Conservation (phyloP, 2,888 invertebrate species). For the Eudemis profundana region DNA sequence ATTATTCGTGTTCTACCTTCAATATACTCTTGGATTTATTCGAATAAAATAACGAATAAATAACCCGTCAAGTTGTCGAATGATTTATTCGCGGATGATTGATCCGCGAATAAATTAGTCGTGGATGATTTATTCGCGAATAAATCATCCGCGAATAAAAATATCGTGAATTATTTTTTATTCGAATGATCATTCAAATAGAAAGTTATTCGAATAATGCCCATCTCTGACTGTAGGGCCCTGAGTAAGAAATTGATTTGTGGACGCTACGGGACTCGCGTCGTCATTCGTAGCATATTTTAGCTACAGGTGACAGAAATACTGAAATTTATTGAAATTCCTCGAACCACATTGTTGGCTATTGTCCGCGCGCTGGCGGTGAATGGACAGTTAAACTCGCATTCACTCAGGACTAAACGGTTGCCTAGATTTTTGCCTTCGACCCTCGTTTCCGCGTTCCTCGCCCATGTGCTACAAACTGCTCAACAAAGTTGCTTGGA, state of each 20-base stretch:
- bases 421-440: constrained; percentile 65
- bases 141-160: too few relatives aligned
- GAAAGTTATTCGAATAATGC: too few relatives aligned
- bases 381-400: constrained; percentile 76
- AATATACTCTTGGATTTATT: too few relatives aligned
- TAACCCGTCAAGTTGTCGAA: too few relatives aligned
- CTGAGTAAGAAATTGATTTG: neutral
- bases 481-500: constrained; percentile 24
- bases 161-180: too few relatives aligned
- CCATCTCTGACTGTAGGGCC: too few relatives aligned
- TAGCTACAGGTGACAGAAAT: constrained; percentile 58
- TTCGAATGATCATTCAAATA: too few relatives aligned
- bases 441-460: constrained; percentile 74
- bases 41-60: too few relatives aligned
- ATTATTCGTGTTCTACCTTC: too few relatives aligned
- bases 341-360: constrained; percentile 70
- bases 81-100: too few relatives aligned
- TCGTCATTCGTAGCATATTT: constrained; percentile 27
- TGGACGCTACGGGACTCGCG: neutral
- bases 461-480: constrained; percentile 40
- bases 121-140: too few relatives aligned
- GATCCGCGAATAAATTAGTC: too few relatives aligned
- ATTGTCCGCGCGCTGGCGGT: constrained; percentile 64
- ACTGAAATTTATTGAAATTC: constrained; percentile 64
- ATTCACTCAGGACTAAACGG: constrained; percentile 74